Percentiles rank a stretch among this genome's conserved stretches.
phyloP scores from a whole-genome alignment of 2,113 vertebrate genomes.

The Percopsis transmontana region DNA sequence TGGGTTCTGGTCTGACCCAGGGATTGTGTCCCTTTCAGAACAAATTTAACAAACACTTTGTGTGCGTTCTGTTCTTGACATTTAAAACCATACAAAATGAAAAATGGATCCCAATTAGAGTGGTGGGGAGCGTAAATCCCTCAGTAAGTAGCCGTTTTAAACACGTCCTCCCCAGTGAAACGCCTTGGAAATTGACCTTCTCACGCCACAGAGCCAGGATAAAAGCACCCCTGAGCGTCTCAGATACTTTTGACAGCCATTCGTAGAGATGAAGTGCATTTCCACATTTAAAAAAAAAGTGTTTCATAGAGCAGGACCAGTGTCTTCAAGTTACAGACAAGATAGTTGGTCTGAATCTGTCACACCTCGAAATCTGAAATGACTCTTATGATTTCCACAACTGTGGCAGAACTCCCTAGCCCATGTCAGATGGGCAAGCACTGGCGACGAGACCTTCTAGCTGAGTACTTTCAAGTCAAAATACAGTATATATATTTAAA shows the following conservation, averaged over 20 bases:
- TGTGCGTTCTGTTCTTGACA: constrained; percentile 60
- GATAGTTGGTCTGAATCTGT: too few relatives aligned
- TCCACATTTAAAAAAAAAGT: too few relatives aligned
- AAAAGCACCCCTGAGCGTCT: constrained; percentile 60
- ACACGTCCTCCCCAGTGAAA: constrained; percentile 22
- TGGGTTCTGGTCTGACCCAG: constrained; percentile 38
- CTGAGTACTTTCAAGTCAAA: too few relatives aligned
- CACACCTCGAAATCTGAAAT: too few relatives aligned
- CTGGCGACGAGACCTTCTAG: too few relatives aligned
- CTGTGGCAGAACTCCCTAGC: too few relatives aligned
- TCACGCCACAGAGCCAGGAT: constrained; percentile 27
- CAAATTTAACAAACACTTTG: constrained; percentile 58
- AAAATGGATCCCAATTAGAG: constrained; percentile 69
- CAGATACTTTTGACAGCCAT: constrained; percentile 51
- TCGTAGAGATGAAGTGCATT: constrained; percentile 25
- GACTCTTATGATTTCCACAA: too few relatives aligned
- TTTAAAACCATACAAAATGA: constrained; percentile 69
- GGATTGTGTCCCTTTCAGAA: constrained; percentile 31
- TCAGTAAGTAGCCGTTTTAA: constrained; percentile 52
- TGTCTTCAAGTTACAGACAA: too few relatives aligned
- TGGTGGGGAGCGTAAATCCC: constrained; percentile 24
- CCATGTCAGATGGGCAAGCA: too few relatives aligned
- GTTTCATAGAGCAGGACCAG: too few relatives aligned
- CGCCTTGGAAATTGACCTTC: constrained; percentile 65
- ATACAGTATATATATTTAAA: too few relatives aligned